Conservation (phyloP, 2,888 invertebrate species). For the Drosophila acutilabella region DNA sequence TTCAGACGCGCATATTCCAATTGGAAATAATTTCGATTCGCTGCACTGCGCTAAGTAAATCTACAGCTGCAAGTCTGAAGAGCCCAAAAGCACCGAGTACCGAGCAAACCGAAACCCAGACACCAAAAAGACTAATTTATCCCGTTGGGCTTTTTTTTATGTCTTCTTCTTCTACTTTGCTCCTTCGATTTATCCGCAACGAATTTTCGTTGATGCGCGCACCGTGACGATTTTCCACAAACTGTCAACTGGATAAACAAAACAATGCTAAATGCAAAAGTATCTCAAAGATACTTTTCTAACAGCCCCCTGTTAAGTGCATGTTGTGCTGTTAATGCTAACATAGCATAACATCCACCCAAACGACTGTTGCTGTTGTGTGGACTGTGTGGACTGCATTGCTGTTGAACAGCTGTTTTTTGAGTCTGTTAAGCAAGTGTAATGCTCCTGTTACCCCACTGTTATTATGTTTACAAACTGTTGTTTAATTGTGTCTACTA, state of each 20-base stretch:
- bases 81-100: constrained; percentile 21
- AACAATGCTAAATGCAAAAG: constrained; percentile 59
- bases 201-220: constrained; percentile 74
- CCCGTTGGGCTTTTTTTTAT: constrained; percentile 25
- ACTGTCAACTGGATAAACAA: constrained; percentile 84
- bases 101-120: constrained; percentile 28
- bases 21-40: constrained; percentile 42
- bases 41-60: constrained; percentile 32
- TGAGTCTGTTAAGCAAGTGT: constrained; percentile 18
- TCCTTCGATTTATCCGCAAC: constrained; percentile 60
- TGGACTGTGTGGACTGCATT: background rate
- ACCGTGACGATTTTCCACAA: constrained; percentile 84
- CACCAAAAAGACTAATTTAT: constrained; percentile 28
- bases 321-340: constrained; percentile 30
- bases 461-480: background rate
- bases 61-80: constrained; percentile 13
- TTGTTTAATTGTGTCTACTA: background rate
- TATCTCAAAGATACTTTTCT: constrained; percentile 51
- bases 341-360: constrained; percentile 7
- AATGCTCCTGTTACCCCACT: background rate
- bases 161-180: too few relatives aligned
- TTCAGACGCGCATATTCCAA: constrained; percentile 57
- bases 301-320: constrained; percentile 49
- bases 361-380: constrained; percentile 14
- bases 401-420: constrained; percentile 36